Evolutionary conservation across 2,888 invertebrate species (phyloP).

Genomic region (Macaria notata): DNA sequence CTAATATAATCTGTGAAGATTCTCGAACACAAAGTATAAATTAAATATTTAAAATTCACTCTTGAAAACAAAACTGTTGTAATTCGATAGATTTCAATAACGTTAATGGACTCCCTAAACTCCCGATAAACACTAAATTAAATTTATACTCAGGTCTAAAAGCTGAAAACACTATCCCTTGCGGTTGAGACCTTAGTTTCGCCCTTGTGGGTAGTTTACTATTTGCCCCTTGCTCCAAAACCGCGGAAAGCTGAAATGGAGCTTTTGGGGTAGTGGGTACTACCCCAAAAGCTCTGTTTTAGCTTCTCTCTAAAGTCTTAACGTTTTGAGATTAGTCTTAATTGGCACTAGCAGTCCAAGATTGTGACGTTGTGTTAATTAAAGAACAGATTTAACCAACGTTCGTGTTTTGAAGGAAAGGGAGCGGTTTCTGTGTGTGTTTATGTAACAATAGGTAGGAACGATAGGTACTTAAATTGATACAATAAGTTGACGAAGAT

Average conservation of each 20-base stretch:
- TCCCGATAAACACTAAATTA: too few relatives aligned
- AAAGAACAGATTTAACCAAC: constrained; percentile 21
- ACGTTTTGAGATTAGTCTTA: constrained; percentile 36
- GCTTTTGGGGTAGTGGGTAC: not conserved
- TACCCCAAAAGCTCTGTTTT: constrained; percentile 43
- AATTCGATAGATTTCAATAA: too few relatives aligned
- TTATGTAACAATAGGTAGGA: too few relatives aligned
- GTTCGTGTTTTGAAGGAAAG: constrained; percentile 20
- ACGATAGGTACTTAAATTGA: too few relatives aligned
- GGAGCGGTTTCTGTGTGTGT: too few relatives aligned
- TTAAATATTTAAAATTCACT: too few relatives aligned
- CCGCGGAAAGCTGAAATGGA: constrained; percentile 18
- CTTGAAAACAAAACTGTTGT: too few relatives aligned
- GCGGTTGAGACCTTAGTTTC: constrained; percentile 35
- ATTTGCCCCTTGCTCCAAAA: constrained; percentile 43
- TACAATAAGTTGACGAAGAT: too few relatives aligned
- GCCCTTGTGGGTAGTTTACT: constrained; percentile 40
- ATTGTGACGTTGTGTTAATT: constrained; percentile 28
- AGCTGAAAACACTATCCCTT: constrained; percentile 16
- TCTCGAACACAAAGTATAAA: too few relatives aligned
- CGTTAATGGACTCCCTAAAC: too few relatives aligned
- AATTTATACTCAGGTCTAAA: not conserved
- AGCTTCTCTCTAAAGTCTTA: constrained; percentile 32
- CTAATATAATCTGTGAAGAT: too few relatives aligned
- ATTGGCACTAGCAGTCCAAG: constrained; percentile 32